These are phyloP conservation scores for Loxodonta africana DNA, from an alignment of 2,113 vertebrate species.

Conservation along the genomic window DNA sequence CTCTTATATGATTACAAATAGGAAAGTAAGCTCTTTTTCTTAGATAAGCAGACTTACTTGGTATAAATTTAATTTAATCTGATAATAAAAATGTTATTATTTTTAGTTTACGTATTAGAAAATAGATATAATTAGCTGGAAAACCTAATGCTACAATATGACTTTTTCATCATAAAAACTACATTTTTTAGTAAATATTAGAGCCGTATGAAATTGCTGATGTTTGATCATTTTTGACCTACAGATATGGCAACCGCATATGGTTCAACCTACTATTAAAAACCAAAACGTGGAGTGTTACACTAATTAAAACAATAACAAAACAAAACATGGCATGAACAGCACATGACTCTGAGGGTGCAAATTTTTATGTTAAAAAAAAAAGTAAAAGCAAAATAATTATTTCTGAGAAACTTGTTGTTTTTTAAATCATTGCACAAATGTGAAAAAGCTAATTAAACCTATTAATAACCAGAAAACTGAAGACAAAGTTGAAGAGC, in stretches of 20 bases:
- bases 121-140: not conserved
- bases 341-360: not conserved
- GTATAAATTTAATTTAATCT: constrained; percentile 6
- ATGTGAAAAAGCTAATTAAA: constrained; percentile 76
- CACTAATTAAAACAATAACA: not conserved
- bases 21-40: not conserved
- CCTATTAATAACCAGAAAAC: constrained; percentile 64
- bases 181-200: constrained; percentile 1
- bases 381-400: constrained; percentile 40
- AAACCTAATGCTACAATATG: not conserved
- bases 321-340: not conserved
- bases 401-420: constrained; percentile 27
- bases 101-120: constrained; percentile 37
- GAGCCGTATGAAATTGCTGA: not conserved
- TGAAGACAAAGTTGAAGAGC: constrained; percentile 51
- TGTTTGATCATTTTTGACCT: constrained; percentile 31
- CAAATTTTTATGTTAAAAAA: constrained; percentile 65
- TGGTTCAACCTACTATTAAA: not conserved
- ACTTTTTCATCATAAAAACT: not conserved
- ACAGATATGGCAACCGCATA: not conserved
- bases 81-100: not conserved
- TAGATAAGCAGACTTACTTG: not conserved
- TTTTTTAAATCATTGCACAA: constrained; percentile 59
- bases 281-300: constrained; percentile 9
- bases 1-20: constrained; percentile 17